phyloP scores from a whole-genome alignment of 2,113 vertebrate species.

The Daboia siamensis region DNA sequence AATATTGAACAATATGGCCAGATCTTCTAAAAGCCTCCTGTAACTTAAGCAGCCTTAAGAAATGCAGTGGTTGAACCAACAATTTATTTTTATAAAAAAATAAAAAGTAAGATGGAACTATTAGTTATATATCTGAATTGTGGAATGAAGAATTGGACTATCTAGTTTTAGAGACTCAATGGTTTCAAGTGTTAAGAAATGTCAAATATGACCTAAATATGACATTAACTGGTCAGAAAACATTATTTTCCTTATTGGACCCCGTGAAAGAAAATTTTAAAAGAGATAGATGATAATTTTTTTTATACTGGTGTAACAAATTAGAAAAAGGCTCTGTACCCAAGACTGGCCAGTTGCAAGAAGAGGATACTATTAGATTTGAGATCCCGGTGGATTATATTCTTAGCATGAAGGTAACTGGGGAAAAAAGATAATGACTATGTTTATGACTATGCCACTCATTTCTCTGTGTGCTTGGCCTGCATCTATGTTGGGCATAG shows the following conservation, averaged over 20 bases:
- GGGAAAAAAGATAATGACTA: too few species aligned
- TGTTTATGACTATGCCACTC: too few species aligned
- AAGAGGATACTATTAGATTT: constrained; percentile 94
- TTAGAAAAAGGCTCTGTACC: neutral
- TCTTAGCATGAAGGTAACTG: constrained; percentile 68
- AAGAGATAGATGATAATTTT: neutral
- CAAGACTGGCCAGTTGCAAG: neutral
- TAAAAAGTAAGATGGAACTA: neutral
- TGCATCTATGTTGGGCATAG: neutral
- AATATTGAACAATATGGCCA: neutral
- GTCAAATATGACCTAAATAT: too few species aligned
- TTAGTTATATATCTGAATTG: neutral
- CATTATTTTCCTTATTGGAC: too few species aligned
- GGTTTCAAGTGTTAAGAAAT: too few species aligned
- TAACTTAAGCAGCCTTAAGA: neutral
- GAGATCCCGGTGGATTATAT: constrained; percentile 90
- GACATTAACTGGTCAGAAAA: too few species aligned
- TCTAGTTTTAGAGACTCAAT: too few species aligned
- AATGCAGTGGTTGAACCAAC: neutral
- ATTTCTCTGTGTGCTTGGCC: neutral
- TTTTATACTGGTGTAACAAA: too few species aligned
- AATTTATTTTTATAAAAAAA: neutral
- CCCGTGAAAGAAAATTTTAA: neutral
- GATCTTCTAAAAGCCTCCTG: neutral
- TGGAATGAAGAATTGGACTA: too few species aligned